A percentile compares a stretch with the other conserved stretches of the same genome.
These are phyloP conservation scores for Hypselothyrea guttata DNA, from an alignment of 2,888 invertebrate genomes.

Conservation along the genomic window DNA sequence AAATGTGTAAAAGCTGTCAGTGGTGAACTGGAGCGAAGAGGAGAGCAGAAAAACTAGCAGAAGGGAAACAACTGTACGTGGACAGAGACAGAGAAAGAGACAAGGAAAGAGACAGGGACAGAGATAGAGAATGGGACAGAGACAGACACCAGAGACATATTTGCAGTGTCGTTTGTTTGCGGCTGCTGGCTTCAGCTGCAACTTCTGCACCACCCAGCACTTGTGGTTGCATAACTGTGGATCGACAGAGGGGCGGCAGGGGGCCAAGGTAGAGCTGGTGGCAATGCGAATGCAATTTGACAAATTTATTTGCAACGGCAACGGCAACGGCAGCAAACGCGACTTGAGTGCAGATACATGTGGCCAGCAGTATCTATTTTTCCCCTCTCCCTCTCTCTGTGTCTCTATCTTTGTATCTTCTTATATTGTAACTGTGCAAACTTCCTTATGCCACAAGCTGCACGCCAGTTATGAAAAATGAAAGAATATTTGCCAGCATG, in stretches of 20 bases:
- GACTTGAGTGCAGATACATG: conserved; percentile 58
- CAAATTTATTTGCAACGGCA: conserved; percentile 74
- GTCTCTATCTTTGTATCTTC: background rate
- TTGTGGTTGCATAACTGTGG: conserved; percentile 16
- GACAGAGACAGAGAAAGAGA: background rate
- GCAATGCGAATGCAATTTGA: conserved; percentile 69
- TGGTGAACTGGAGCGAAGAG: conserved; percentile 20
- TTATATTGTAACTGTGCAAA: conserved; percentile 6
- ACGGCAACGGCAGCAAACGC: conserved; percentile 45
- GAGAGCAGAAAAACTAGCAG: background rate
- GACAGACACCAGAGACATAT: conserved; percentile 38
- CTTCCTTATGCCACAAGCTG: conserved; percentile 44
- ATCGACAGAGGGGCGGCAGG: background rate
- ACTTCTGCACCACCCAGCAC: conserved; percentile 2
- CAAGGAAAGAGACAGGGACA: background rate
- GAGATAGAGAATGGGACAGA: conserved; percentile 25
- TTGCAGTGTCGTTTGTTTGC: conserved; percentile 49
- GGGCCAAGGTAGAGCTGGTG: conserved; percentile 22
- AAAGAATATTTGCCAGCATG: conserved; percentile 51
- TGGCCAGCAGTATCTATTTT: background rate
- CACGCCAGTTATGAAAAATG: conserved; percentile 62
- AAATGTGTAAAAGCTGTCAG: conserved; percentile 67
- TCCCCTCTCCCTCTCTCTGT: background rate
- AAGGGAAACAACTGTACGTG: no score
- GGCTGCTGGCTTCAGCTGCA: conserved; percentile 24